Conservation (phyloP, 2,797 vertebrate genomes). For the Ispidina picta region DNA sequence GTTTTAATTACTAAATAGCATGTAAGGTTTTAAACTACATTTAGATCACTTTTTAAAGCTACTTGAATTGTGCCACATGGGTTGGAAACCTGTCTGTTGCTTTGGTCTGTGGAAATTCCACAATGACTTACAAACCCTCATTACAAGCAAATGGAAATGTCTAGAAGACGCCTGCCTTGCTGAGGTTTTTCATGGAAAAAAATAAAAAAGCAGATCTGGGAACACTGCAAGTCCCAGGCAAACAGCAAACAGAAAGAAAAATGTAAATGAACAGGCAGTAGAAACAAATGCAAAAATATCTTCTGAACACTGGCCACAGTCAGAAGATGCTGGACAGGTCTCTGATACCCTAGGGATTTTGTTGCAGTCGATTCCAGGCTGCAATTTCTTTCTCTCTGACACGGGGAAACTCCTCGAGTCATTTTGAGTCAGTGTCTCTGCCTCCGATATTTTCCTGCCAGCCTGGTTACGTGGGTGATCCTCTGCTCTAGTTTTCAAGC, state of each 20-base stretch:
- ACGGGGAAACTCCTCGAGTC: conserved; percentile 50
- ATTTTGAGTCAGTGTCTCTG: conserved; percentile 16
- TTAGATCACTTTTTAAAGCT: not conserved
- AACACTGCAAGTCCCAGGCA: not conserved
- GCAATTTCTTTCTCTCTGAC: not conserved
- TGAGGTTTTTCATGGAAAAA: not conserved
- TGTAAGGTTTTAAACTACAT: not conserved
- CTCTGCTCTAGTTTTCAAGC: conserved; percentile 68
- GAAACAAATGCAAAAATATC: not conserved
- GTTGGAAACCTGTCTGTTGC: not conserved
- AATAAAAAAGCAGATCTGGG: not conserved
- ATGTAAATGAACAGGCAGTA: not conserved
- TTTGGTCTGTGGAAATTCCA: not conserved
- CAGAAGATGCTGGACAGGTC: not conserved
- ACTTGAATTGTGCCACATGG: not conserved
- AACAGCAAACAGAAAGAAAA: not conserved
- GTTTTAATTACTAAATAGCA: not conserved
- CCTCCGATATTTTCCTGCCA: conserved; percentile 55
- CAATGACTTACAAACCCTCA: not conserved
- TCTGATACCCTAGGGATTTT: not conserved
- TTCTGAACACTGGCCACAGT: rapidly evolving
- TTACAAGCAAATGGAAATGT: not conserved
- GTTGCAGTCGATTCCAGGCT: not conserved
- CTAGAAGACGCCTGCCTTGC: not conserved
- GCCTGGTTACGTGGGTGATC: conserved; percentile 56